phyloP scores from a whole-genome alignment of 1,140 invertebrate species.

The Hetaerina americana region DNA sequence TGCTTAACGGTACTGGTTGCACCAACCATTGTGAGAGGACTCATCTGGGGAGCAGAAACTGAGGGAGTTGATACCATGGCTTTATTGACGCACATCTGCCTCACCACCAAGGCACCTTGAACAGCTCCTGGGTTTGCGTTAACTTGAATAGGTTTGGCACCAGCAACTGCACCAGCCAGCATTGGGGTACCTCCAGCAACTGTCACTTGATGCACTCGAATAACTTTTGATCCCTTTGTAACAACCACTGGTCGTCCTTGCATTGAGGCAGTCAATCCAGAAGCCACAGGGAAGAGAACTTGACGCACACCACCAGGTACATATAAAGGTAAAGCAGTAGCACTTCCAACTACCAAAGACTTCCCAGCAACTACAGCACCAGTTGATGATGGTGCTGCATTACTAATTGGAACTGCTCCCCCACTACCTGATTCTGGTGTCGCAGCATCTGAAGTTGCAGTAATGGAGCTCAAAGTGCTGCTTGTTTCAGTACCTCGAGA shows the following conservation, averaged over 20 bases:
- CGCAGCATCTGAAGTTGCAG: slow-evolving; percentile 21
- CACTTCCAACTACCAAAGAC: slow-evolving; percentile 19
- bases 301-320: slow-evolving; percentile 18
- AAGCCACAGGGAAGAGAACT: slow-evolving; percentile 19
- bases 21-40: not conserved
- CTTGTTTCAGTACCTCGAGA: slow-evolving; percentile 32
- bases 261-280: slow-evolving; percentile 14
- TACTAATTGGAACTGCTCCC: slow-evolving; percentile 22
- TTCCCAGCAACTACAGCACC: slow-evolving; percentile 16
- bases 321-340: slow-evolving; percentile 17
- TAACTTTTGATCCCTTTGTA: slow-evolving; percentile 21
- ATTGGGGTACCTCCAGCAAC: slow-evolving; percentile 18
- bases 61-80: not conserved
- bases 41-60: not conserved
- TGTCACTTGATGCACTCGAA: slow-evolving; percentile 20
- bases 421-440: slow-evolving; percentile 28
- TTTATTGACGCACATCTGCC: slow-evolving; percentile 19
- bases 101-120: slow-evolving; percentile 16
- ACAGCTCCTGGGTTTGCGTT: slow-evolving; percentile 10
- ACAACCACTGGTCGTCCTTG: slow-evolving; percentile 20
- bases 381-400: slow-evolving; percentile 14
- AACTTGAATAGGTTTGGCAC: slow-evolving; percentile 1
- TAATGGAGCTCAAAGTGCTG: slow-evolving; percentile 36
- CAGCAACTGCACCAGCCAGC: slow-evolving; percentile 8
- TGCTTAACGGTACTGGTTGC: slow-evolving; percentile 16